Evolutionary conservation across 1,140 invertebrate species (phyloP), one percentile per base, ranked within the genome.

Genomic region (Lasioglossum baleicum): DNA sequence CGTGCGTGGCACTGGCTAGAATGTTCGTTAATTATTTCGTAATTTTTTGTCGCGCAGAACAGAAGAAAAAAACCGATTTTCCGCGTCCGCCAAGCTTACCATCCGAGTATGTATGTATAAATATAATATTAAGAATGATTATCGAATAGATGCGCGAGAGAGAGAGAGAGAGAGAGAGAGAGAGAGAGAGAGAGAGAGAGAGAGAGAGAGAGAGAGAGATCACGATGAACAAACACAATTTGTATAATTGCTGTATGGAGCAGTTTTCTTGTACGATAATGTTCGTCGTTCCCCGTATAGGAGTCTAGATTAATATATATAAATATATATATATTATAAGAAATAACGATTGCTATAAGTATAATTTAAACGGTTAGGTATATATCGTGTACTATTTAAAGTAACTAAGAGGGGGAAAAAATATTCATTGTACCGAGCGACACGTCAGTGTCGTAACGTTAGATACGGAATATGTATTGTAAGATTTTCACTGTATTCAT

Each of bases 221-320:
- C 26, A 26, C 26, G 26, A 26, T 26, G 26, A 26, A 26, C 26
- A 26, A 26, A 26, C 0, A 26, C 26, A 26, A 26, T 26, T 26
- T 26, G 26, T 26, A 0, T 26, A 26, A 26, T 26, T 26, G 26
- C 68, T 76, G 75, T 58, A 76, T 75, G 84, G 64, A 86, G 66
- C 26, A 26, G 26, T 26, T 82, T 82, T 63, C 58, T 44, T 81
- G 80, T 83, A 80, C 75, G 82, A 82, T 75, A 75, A 80, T 70
- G 78, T 84, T 74, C 69, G 70, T 81, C 69, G 65, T 70, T 75
- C 67, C 72, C 26, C 26, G 26, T 26, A 58, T 88, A 88, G 83
- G 82, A 82, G n/a, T 89, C 58, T 89, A 89, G 87, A 88, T 84
- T 86, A 83, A 83, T 88, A 87, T 26, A 26, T 26, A 26, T 0